phyloP scores from a whole-genome alignment of 2,888 invertebrate genomes.

The Omphaloscelis lunosa region DNA sequence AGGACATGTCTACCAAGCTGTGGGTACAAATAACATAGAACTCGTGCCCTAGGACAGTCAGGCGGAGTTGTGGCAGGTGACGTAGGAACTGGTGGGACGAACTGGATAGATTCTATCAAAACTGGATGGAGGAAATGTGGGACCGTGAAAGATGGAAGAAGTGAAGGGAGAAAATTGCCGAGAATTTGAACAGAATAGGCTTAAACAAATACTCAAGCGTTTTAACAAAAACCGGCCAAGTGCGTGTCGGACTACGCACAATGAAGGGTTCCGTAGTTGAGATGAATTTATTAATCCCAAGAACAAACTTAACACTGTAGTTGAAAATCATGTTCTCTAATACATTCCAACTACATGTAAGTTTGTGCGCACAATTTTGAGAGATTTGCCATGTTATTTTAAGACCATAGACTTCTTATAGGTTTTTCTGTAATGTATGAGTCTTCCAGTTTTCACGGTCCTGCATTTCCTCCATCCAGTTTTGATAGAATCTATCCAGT shows the following conservation, averaged over 20 bases:
- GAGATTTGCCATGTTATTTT: too few relatives aligned
- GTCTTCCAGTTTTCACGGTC: background rate
- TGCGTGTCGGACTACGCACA: too few relatives aligned
- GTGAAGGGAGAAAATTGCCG: background rate
- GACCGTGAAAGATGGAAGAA: background rate
- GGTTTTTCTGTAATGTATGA: too few relatives aligned
- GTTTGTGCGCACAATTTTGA: too few relatives aligned
- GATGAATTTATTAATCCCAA: too few relatives aligned
- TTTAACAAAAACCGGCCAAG: too few relatives aligned
- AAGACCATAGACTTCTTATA: too few relatives aligned
- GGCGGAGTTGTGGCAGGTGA: background rate
- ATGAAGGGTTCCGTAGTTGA: too few relatives aligned
- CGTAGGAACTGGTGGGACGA: background rate
- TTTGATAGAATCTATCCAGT: background rate
- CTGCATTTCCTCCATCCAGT: background rate
- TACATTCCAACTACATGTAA: too few relatives aligned
- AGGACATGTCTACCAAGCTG: background rate
- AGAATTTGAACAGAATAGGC: background rate
- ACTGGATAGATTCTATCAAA: background rate
- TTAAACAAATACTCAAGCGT: background rate
- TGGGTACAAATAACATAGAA: background rate
- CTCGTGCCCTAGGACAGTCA: background rate
- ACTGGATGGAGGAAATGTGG: background rate
- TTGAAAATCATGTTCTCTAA: too few relatives aligned
- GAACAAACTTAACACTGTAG: too few relatives aligned